Percentiles rank a stretch among this genome's conserved stretches.
These are phyloP conservation scores for Peromyscus polionotus DNA, from an alignment of 2,113 vertebrate species.

Conservation along the genomic window DNA sequence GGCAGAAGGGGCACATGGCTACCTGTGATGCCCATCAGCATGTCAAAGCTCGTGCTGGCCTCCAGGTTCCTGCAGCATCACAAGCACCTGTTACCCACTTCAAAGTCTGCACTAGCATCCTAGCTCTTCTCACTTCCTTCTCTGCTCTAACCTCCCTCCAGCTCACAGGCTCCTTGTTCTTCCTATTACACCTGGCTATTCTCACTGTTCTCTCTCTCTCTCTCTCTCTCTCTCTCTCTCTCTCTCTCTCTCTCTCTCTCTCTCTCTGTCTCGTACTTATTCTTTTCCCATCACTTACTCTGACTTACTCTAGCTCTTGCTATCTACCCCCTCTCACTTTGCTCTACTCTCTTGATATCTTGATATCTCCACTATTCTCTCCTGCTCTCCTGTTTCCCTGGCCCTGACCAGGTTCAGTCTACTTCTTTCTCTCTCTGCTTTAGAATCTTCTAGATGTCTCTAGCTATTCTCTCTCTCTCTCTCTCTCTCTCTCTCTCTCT, in stretches of 20 bases:
- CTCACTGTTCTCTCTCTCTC: not conserved
- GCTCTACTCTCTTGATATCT: not conserved
- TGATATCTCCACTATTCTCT: not conserved
- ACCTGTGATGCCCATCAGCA: not conserved
- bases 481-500: not conserved
- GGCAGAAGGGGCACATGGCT: not conserved
- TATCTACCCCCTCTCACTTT: not conserved
- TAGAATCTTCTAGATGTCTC: not conserved
- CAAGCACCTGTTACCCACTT: not conserved
- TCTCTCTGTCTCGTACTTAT: not conserved
- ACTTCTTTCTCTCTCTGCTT: not conserved
- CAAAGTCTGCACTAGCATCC: not conserved
- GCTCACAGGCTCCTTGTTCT: accelerated
- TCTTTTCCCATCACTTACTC: not conserved
- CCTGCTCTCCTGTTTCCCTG: not conserved
- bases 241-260: too few relatives aligned
- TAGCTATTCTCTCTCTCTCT: not conserved
- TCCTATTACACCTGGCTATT: not conserved
- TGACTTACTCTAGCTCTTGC: not conserved
- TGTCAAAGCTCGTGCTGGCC: not conserved
- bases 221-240: too few relatives aligned
- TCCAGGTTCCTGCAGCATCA: not conserved
- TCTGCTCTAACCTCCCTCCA: not conserved
- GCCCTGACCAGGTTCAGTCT: not conserved
- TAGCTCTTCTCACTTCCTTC: not conserved